Percentiles rank a stretch among this genome's conserved stretches.
Evolutionary conservation across 2,888 invertebrate genomes (phyloP).

Genomic region (Sepiola atlantica): DNA sequence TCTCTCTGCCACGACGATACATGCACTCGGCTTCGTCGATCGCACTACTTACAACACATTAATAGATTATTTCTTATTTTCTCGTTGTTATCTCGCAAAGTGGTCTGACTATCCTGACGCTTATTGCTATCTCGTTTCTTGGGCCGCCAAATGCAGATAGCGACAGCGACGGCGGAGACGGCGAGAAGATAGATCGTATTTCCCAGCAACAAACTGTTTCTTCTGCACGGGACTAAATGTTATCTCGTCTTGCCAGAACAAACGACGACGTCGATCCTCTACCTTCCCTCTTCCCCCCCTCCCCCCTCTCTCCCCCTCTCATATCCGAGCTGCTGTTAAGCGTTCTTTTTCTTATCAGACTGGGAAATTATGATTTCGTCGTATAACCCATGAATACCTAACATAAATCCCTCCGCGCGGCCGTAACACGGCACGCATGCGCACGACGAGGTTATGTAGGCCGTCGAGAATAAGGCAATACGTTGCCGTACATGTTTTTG

Average conservation of each 20-base stretch:
- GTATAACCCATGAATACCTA: slow-evolving; percentile 32
- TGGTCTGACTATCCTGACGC: slow-evolving; percentile 32
- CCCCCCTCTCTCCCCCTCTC: not conserved
- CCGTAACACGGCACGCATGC: not conserved
- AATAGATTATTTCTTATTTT: slow-evolving; percentile 8
- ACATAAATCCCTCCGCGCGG: slow-evolving; percentile 32
- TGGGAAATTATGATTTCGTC: slow-evolving; percentile 9
- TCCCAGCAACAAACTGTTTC: slow-evolving; percentile 13
- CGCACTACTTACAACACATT: slow-evolving; percentile 13
- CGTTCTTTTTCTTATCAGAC: slow-evolving; percentile 10
- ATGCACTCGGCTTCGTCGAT: not conserved
- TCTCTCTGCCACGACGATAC: not conserved
- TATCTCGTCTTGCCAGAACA: not conserved
- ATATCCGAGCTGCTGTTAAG: slow-evolving; percentile 20
- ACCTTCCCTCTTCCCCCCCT: no score
- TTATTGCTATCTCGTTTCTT: slow-evolving; percentile 32
- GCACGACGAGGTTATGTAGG: not conserved
- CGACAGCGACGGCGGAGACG: slow-evolving; percentile 14
- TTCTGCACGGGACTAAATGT: slow-evolving; percentile 22
- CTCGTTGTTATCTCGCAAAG: not conserved
- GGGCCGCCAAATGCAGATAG: slow-evolving; percentile 32
- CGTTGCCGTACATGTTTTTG: not conserved
- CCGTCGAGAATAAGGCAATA: not conserved
- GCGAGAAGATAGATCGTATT: slow-evolving; percentile 21
- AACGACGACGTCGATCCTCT: not conserved